Base-by-base conservation (phyloP, 2,888 invertebrate genomes). In the Plebejus argus region DNA sequence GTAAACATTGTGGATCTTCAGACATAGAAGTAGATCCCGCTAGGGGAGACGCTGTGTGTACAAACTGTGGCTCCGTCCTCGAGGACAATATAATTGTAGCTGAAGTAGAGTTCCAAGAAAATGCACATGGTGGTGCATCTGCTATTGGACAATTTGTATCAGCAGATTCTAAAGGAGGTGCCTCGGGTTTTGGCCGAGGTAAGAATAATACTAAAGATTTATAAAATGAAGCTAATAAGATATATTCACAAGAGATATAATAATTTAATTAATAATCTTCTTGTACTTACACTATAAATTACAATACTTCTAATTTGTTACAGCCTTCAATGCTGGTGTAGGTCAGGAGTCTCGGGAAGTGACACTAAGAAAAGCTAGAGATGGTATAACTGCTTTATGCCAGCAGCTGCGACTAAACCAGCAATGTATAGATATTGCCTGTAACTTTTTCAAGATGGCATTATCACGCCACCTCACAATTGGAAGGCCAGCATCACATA, bases 51-150 rank as follows among this genome's bases (percentile, higher is more conserved):
- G 97, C 97, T 12, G 98, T 99, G 1, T 99, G 99, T 89, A 99
- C 98, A 39, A 97, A 96, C 86, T 99, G 99, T 92, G 99, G 99
- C 39, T 97, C 98, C 8, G 99, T 99, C 1, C 93, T 99, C 20
- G 99, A 99, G 88, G 99, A 99, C 86, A 98, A 98, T 85, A 97
- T 98, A 77, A 99, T 99, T 86, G 99, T 99, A 35, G 97, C 98
- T 2, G 99, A 99, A 89, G 97, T 99, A 66, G 98, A 99, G 89
- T 99, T 99, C 87, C 98, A 98, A 89, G 99, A 99, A 89, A 97
- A 97, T 86, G 96, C 97, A 10, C 97, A 97, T 86, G 99, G 99
- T 39, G 97, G 97, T 12, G 95, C 96, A 76, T 96, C 97, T 79
- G 98, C 98, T 20, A 96, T 99, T 81, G 99, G 99, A 45, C 98